These are phyloP conservation scores for Lagopus leucura DNA, from an alignment of 2,113 vertebrate genomes.

Conservation along the genomic window DNA sequence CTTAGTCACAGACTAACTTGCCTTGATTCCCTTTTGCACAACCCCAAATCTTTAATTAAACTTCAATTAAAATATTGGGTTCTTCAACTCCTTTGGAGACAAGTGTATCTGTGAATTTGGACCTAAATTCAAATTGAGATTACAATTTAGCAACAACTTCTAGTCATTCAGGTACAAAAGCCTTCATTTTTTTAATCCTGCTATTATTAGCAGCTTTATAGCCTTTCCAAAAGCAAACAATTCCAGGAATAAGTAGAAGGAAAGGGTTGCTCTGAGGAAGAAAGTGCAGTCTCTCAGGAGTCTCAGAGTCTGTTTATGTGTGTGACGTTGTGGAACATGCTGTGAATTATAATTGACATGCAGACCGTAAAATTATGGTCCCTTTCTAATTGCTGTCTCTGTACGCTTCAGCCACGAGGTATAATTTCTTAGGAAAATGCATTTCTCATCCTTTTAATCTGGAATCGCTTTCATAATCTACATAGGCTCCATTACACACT, in stretches of 20 bases:
- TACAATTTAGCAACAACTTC: not conserved
- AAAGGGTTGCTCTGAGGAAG: not conserved
- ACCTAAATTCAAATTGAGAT: not conserved
- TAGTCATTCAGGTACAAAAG: not conserved
- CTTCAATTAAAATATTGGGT: not conserved
- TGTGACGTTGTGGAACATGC: conserved; percentile 8
- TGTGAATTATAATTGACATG: conserved; percentile 46
- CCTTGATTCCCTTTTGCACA: not conserved
- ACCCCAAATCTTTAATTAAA: not conserved
- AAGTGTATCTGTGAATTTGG: not conserved
- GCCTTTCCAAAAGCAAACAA: not conserved
- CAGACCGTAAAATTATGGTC: conserved; percentile 55
- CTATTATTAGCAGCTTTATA: not conserved
- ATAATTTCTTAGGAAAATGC: conserved; percentile 33
- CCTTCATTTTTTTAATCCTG: not conserved
- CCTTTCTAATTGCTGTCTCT: conserved; percentile 41
- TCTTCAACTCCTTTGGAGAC: not conserved
- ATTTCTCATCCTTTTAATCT: conserved; percentile 63
- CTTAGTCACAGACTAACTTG: not conserved
- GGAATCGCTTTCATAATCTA: conserved; percentile 33
- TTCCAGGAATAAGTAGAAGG: not conserved
- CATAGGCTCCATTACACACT: not conserved
- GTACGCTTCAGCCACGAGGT: not conserved
- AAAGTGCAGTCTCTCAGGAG: not conserved
- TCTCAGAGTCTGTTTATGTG: not conserved